Evolutionary conservation across 1,140 invertebrate species (phyloP), one percentile per base, ranked within the genome.

Genomic region (Daktulosphaira vitifoliae): DNA sequence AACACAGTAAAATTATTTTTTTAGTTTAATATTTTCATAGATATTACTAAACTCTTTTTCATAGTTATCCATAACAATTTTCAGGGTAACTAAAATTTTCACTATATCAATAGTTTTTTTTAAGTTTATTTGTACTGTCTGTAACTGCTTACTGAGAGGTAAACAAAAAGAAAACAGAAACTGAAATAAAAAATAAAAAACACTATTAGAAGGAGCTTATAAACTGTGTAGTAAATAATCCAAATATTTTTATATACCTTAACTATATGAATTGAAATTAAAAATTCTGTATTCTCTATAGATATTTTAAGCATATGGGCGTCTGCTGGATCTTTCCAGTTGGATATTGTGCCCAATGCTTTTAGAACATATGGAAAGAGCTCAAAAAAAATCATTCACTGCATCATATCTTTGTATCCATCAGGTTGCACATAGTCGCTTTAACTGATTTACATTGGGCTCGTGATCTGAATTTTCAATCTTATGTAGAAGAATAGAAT

Each of bases 91-190:
- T 50, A 50, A 5, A 22, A 26, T 50, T 16, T 50, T 25, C n/a
- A 26, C 49, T 50, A 50, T 13, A 50, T 4, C 25, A 15, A 50
- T 13, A 50, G 11, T 48, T 50, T 29, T 50, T 50, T 50, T 29
- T 29, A 50, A 50, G 29, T 50, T n/a, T 16, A 50, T 50, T 50
- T 50, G 4, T 16, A 50, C 11, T 50, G 25, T 50, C 15, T 50
- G 49, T 50, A 50, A 50, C 11, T 50, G 49, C 49, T 50, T 50
- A 26, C 49, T 26, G 0, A 50, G 11, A 13, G 25, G 49, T 26
- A n/a, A 16, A 50, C 49, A 26, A 50, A 9, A 50, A 15, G 23
- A 50, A 50, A 50, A 50, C 18, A 50, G 49, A 9, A 50, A 50
- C 49, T 50, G 49, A 50, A 50, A 50, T 25, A n/a, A 25, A 26